phyloP scores from a whole-genome alignment of 2,113 vertebrate genomes.

The Macroglossus sobrinus region DNA sequence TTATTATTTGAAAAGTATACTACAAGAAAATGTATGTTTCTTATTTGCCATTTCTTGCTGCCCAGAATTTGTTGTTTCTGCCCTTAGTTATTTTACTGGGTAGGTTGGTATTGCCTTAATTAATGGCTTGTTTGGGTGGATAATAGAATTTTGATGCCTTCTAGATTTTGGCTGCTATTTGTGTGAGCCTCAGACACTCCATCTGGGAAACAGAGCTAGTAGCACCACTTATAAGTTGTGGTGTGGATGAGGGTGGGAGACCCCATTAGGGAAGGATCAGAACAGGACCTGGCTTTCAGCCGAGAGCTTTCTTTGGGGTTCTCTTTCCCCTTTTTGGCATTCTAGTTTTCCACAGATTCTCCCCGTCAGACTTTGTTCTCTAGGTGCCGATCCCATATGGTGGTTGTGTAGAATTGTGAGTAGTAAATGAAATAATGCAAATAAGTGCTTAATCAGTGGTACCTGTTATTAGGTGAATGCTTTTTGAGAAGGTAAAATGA shows the following conservation, averaged over 20 bases:
- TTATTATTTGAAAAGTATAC: not conserved
- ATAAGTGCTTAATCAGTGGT: too few relatives aligned
- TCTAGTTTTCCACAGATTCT: not conserved
- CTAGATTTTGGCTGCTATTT: not conserved
- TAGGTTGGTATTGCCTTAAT: not conserved
- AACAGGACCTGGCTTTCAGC: not conserved
- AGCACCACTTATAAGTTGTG: not conserved
- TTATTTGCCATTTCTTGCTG: not conserved
- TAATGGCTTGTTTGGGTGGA: not conserved
- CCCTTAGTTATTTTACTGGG: not conserved
- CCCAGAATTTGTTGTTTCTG: not conserved
- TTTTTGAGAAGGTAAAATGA: not conserved
- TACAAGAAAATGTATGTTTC: not conserved
- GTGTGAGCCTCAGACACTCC: not conserved
- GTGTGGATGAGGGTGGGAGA: too few relatives aligned
- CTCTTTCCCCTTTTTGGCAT: too few relatives aligned
- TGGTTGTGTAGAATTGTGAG: not conserved
- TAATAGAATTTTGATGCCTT: not conserved
- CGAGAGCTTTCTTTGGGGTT: not conserved
- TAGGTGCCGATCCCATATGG: fast-evolving
- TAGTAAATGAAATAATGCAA: too few relatives aligned
- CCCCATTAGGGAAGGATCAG: not conserved
- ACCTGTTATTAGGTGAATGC: fast-evolving
- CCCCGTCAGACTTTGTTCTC: not conserved
- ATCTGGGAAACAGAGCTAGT: not conserved